Base-by-base conservation (phyloP, 2,888 invertebrate species). In the Serripes groenlandicus region DNA sequence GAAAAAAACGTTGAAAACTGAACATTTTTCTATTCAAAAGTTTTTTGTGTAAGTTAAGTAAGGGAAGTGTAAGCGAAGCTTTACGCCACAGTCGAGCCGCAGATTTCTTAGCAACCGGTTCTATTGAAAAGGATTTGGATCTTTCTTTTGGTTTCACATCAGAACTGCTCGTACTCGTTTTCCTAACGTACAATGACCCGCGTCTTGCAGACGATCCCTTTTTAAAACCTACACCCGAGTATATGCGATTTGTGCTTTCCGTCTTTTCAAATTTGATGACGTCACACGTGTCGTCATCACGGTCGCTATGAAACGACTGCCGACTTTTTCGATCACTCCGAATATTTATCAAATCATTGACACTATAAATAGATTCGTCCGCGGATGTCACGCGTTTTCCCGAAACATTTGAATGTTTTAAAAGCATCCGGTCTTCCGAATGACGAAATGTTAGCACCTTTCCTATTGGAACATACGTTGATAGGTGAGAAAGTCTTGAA, bases 1-100 rank as follows among this genome's bases (percentile, higher is more conserved):
- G 88, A 74, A 88, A 74, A 71, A 21, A 71, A 34, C 35, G 35
- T 32, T 21, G 30, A 26, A 35, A 35, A n/a, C 28, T 23, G 11
- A 18, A n/a, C 2, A 35, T 26, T 56, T 71, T 71, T 26, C n/a
- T 54, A 35, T 42, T 35, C 35, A 23, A 11, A 0, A 26, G 28
- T 42, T 28, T 66, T n/a, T 26, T 66, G 37, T 66, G 66, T n/a
- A 42, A 42, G 9, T 42, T n/a, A 23, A 66, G 37, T n/a, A 66
- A n/a, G 1, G 66, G 66, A 26, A 66, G 28, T 0, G 66, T 42
- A 21, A 66, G 23, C 2, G 66, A 66, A 18, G 66, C 66, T 26
- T 42, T 35, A 15, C 66, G 37, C 66, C 66, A 66, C 21, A 42
- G 42, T 23, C 42, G 42, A 26, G 37, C 26, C 0, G 37, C 66